A percentile compares a stretch with the other conserved stretches of the same genome.
Evolutionary conservation across 2,113 vertebrate genomes (phyloP).

Genomic region (Bubo blakistoni): DNA sequence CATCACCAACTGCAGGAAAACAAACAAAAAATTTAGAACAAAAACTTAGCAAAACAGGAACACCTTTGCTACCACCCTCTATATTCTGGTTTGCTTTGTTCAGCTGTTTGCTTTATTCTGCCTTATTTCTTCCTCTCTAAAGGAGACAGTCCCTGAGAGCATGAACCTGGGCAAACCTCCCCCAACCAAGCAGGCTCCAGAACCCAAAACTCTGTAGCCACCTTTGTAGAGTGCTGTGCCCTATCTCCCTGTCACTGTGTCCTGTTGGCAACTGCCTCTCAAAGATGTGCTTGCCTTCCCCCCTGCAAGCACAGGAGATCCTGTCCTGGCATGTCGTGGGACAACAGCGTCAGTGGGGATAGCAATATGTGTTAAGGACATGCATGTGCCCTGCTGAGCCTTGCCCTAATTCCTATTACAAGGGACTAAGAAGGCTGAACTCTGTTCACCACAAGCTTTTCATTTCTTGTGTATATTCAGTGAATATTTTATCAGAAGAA

Average conservation of each 20-base stretch:
- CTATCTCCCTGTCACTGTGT: background rate
- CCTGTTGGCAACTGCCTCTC: background rate
- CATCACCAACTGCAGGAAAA: conserved; percentile 42
- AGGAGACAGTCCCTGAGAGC: background rate
- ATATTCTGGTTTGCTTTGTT: background rate
- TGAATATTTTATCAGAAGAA: background rate
- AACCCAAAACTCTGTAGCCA: background rate
- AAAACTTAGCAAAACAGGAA: background rate
- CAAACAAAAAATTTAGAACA: background rate
- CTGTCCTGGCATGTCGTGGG: accelerated
- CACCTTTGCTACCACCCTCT: background rate
- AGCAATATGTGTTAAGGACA: background rate
- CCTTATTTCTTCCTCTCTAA: background rate
- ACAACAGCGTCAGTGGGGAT: background rate
- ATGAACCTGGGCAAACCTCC: background rate
- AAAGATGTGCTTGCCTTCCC: background rate
- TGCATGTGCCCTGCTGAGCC: background rate
- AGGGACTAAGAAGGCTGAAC: background rate
- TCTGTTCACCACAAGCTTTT: background rate
- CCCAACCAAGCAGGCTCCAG: background rate
- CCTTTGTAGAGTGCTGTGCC: background rate
- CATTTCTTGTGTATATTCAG: background rate
- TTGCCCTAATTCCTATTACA: background rate
- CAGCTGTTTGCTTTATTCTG: background rate
- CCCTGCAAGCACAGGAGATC: background rate